A percentile compares a stretch with the other conserved stretches of the same genome.
phyloP scores from a whole-genome alignment of 2,113 vertebrate species.

The Colius striatus region DNA sequence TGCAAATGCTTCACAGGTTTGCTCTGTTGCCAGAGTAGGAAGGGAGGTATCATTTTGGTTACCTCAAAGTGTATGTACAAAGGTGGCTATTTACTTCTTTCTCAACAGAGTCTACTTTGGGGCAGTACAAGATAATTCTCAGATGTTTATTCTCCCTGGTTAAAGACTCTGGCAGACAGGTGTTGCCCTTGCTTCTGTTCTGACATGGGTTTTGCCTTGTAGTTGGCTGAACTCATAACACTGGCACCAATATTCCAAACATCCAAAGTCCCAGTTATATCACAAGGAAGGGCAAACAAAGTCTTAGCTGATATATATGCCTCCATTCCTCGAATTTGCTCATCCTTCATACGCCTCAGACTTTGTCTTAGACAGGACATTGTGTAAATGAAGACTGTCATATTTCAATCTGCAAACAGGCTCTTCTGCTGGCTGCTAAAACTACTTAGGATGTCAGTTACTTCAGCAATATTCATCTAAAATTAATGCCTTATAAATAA shows the following conservation, averaged over 20 bases:
- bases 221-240: neutral
- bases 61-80: neutral
- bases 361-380: neutral
- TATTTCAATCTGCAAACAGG: conserved; percentile 14
- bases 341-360: neutral
- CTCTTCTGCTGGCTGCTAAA: conserved; percentile 57
- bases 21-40: neutral
- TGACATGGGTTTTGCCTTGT: neutral
- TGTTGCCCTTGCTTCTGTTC: neutral
- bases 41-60: neutral
- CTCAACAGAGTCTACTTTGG: neutral
- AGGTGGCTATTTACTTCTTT: neutral
- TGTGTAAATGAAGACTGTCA: conserved; percentile 46
- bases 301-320: neutral
- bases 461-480: conserved; percentile 70
- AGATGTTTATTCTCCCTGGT: accelerated
- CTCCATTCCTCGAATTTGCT: neutral
- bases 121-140: neutral
- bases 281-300: neutral
- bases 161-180: neutral
- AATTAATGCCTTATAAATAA: conserved; percentile 77
- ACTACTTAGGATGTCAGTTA: conserved; percentile 66
- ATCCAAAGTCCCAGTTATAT: neutral
- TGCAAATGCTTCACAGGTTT: conserved; percentile 43
- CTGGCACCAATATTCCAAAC: neutral